Percentiles rank a stretch among this genome's conserved stretches.
phyloP scores from a whole-genome alignment of 2,113 vertebrate genomes.

The Monarcha castaneiventris region DNA sequence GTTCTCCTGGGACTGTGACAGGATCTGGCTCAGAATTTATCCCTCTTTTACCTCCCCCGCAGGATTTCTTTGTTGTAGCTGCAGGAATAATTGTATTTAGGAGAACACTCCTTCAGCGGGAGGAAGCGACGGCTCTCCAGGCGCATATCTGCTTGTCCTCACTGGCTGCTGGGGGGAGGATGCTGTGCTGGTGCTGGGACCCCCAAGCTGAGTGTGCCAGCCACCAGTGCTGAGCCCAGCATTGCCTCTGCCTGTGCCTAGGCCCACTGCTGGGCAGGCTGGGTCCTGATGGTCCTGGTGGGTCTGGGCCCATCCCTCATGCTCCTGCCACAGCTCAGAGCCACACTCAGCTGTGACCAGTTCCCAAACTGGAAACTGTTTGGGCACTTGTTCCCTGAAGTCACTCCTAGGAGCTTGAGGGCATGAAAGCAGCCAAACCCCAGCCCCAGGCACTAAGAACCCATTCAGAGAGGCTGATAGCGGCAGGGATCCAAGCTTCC shows the following conservation, averaged over 20 bases:
- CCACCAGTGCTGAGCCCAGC: not conserved
- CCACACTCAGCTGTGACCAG: fast-evolving
- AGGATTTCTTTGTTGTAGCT: slow-evolving; percentile 32
- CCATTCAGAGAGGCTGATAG: not conserved
- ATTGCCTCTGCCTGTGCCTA: not conserved
- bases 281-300: not conserved
- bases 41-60: not conserved
- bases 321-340: not conserved
- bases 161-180: not conserved
- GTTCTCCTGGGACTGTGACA: not conserved
- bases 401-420: not conserved
- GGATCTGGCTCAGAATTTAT: not conserved
- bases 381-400: fast-evolving
- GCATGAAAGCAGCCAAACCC: not conserved
- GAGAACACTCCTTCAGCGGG: not conserved
- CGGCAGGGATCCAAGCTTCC: fast-evolving
- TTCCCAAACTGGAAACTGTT: not conserved
- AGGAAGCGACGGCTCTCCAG: not conserved
- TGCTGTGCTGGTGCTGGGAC: not conserved
- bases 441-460: fast-evolving
- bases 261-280: not conserved
- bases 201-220: not conserved
- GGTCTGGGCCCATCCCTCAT: not conserved
- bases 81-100: slow-evolving; percentile 16
- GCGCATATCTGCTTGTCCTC: not conserved